Conservation (phyloP, 2,888 invertebrate genomes). For the Nemoura dubitans region DNA sequence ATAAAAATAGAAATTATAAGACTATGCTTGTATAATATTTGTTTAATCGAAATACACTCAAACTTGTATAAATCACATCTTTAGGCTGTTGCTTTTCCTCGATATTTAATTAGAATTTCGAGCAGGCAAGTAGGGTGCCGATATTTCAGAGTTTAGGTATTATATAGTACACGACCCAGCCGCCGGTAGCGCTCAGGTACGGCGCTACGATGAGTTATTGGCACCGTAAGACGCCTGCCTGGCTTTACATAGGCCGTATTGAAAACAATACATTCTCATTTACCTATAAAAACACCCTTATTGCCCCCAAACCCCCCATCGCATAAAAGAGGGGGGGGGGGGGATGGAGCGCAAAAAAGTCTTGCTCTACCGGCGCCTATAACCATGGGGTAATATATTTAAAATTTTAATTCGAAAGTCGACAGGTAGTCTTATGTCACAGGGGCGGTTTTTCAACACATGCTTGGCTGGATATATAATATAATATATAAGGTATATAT, state of each 20-base stretch:
- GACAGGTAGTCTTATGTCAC: constrained; percentile 48
- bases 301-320: constrained; percentile 23
- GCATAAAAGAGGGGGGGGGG: background rate
- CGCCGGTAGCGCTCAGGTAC: constrained; percentile 4
- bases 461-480: background rate
- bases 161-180: too few relatives aligned
- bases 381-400: constrained; percentile 51
- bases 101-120: too few relatives aligned
- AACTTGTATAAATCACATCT: too few relatives aligned
- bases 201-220: constrained; percentile 34
- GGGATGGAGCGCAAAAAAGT: constrained; percentile 23
- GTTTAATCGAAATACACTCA: too few relatives aligned
- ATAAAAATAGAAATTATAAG: background rate
- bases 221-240: background rate
- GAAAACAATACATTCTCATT: constrained; percentile 49
- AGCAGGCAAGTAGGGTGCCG: background rate
- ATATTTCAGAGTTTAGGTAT: background rate
- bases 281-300: constrained; percentile 16
- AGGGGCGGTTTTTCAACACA: constrained; percentile 43
- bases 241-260: constrained; percentile 9
- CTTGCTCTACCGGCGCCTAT: constrained; percentile 25
- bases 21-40: too few relatives aligned
- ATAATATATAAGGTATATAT: background rate
- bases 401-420: constrained; percentile 51
- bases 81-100: too few relatives aligned